Conservation (phyloP, 1,140 invertebrate species). For the Andricus grossulariae region DNA sequence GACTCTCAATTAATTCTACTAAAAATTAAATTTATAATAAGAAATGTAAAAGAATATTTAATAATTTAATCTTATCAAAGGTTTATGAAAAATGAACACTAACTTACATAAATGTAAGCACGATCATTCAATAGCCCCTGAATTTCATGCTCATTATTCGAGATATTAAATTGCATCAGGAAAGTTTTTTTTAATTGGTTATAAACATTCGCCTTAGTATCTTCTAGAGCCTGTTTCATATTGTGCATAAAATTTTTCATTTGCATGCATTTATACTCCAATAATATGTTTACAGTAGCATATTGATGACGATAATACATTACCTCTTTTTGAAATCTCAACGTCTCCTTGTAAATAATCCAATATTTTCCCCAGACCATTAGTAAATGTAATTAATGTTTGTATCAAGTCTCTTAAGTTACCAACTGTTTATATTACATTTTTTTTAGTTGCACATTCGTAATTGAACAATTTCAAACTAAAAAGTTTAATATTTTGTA, state of each 20-base stretch:
- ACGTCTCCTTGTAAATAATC: constrained; percentile 95
- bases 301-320: constrained; percentile 89
- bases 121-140: constrained; percentile 68
- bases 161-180: constrained; percentile 79
- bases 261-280: constrained; percentile 85
- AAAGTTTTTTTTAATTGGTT: constrained; percentile 81
- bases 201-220: constrained; percentile 81
- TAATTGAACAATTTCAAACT: too few species aligned
- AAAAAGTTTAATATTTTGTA: too few species aligned
- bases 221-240: constrained; percentile 80
- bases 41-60: too few species aligned
- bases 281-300: constrained; percentile 81
- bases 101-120: constrained; percentile 37
- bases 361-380: constrained; percentile 92
- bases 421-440: constrained; percentile 84
- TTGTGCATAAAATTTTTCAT: constrained; percentile 83
- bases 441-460: constrained; percentile 45
- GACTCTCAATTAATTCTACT: too few species aligned
- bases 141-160: constrained; percentile 81
- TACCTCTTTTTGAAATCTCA: constrained; percentile 95
- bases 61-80: too few species aligned
- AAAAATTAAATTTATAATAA: too few species aligned
- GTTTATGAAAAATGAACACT: background rate
- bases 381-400: constrained; percentile 88
- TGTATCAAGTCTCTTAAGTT: constrained; percentile 89